Percentiles rank a stretch among this genome's conserved stretches.
Evolutionary conservation across 1,140 invertebrate species (phyloP).

Genomic region (Drosophila yakuba): DNA sequence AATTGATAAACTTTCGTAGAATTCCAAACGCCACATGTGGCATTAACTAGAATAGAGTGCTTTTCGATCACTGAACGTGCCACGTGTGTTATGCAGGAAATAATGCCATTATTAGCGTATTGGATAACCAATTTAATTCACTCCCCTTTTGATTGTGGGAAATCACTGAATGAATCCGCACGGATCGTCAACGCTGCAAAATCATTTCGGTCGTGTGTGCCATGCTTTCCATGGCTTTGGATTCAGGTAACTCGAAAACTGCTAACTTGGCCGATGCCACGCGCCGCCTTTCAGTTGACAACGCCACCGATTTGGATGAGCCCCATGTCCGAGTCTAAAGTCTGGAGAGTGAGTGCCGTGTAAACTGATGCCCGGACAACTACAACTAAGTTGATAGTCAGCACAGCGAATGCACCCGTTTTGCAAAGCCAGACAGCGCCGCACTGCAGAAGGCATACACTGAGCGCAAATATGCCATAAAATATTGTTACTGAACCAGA

Average conservation of each 20-base stretch:
- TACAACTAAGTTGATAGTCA: constrained; percentile 45
- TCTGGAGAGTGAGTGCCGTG: constrained; percentile 22
- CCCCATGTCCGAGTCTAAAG: constrained; percentile 10
- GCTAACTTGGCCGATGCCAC: constrained; percentile 58
- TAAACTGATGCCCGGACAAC: constrained; percentile 34
- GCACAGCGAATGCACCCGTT: constrained; percentile 26
- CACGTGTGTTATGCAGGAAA: constrained; percentile 31
- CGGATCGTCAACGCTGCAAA: constrained; percentile 22
- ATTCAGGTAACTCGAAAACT: constrained; percentile 20
- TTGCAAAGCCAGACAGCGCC: constrained; percentile 32
- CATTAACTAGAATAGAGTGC: constrained; percentile 9
- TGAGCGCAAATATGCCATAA: neutral
- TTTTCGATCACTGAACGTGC: constrained; percentile 4
- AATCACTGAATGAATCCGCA: constrained; percentile 35
- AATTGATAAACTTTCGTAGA: constrained; percentile 33
- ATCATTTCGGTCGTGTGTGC: constrained; percentile 2
- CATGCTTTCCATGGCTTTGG: constrained; percentile 14
- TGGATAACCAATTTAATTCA: constrained; percentile 4
- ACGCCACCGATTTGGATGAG: constrained; percentile 37
- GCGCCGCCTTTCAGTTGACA: constrained; percentile 43
- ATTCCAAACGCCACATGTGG: constrained; percentile 31
- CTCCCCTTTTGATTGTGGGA: constrained; percentile 22
- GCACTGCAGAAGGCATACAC: constrained; percentile 28
- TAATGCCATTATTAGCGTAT: neutral
- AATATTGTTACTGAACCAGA: no score